A percentile compares a stretch with the other conserved stretches of the same genome.
Evolutionary conservation across 2,113 vertebrate species (phyloP).

Genomic region (Murina feae): DNA sequence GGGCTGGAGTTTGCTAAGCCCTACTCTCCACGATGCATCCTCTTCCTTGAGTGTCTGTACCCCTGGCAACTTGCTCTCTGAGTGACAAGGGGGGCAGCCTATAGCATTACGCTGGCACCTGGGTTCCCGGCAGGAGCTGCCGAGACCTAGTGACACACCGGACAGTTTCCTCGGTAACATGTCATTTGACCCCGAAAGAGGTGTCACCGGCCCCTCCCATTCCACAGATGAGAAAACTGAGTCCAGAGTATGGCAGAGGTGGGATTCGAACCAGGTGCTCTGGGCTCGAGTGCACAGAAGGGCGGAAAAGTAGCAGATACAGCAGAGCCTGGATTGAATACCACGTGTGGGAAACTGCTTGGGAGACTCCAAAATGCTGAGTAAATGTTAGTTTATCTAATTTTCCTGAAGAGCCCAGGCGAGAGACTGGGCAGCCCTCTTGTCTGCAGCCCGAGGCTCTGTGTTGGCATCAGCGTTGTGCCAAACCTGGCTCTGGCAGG

Average conservation of each 20-base stretch:
- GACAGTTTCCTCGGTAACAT: rapidly evolving
- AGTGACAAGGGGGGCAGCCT: not conserved
- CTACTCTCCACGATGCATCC: rapidly evolving
- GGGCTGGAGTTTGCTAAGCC: not conserved
- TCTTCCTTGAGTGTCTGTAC: rapidly evolving
- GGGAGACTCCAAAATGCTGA: not conserved
- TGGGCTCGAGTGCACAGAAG: rapidly evolving
- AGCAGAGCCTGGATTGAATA: not conserved
- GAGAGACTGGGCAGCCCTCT: not conserved
- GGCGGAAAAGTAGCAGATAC: no score
- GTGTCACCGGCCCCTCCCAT: not conserved
- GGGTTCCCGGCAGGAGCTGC: not conserved
- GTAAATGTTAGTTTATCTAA: slow-evolving; percentile 56
- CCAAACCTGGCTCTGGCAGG: not conserved
- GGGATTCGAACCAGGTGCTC: not conserved
- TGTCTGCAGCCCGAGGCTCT: not conserved
- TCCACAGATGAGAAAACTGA: not conserved
- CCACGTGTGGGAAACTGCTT: slow-evolving; percentile 14
- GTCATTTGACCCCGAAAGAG: not conserved
- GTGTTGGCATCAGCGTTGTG: not conserved
- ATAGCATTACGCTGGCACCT: rapidly evolving
- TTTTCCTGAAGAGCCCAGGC: slow-evolving; percentile 42
- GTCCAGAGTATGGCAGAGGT: not conserved
- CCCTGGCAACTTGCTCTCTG: not conserved
- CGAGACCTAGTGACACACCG: not conserved